Base-by-base conservation (phyloP, 1,140 invertebrate species). In the Prorops nasuta region DNA sequence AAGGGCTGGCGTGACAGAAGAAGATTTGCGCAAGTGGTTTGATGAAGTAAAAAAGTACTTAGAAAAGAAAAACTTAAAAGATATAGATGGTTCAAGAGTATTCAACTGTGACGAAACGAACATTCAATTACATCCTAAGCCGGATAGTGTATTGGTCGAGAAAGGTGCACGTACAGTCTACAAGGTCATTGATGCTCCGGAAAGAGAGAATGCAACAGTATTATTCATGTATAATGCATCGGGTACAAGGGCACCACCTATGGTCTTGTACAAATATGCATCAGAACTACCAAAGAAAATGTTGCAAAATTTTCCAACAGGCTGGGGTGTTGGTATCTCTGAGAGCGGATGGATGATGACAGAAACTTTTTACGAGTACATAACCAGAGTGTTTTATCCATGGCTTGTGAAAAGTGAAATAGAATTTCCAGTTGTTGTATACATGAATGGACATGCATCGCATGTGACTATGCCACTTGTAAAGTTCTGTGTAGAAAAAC, bases 341-440 rank as follows among this genome's bases (percentile, higher is more conserved):
- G 61, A 71, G 18, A 61, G 31, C 44, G 66, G 71, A 1, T 76
- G 74, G 72, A 76, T 74, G 72, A 76, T 51, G 24, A 44, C 46
- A 16, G 57, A 59, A 42, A n/a, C n/a, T n/a, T n/a, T n/a, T n/a
- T n/a, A n/a, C n/a, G n/a, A n/a, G n/a, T n/a, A n/a, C n/a, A n/a
- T 64, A n/a, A 45, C 47, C 4, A 51, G 60, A 44, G 47, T 52
- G 10, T 60, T 63, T 34, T 17, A 55, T 50, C 63, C 51, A 20
- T 64, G 51, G 44, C 18, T 64, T 19, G 41, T 35, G 15, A 24
- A 59, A 41, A 34, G 58, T 34, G 56, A 64, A 12, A 52, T 70
- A 12, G 12, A 52, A 46, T 42, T 39, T 44, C 57, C 61, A 37
- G 44, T 69, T 24, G 43, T 71, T 10, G 52, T 72, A 3, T 72